Evolutionary conservation across 2,113 vertebrate genomes (phyloP), one percentile per base, ranked within the genome.

Genomic region (Pseudolaguvia tuberculata): DNA sequence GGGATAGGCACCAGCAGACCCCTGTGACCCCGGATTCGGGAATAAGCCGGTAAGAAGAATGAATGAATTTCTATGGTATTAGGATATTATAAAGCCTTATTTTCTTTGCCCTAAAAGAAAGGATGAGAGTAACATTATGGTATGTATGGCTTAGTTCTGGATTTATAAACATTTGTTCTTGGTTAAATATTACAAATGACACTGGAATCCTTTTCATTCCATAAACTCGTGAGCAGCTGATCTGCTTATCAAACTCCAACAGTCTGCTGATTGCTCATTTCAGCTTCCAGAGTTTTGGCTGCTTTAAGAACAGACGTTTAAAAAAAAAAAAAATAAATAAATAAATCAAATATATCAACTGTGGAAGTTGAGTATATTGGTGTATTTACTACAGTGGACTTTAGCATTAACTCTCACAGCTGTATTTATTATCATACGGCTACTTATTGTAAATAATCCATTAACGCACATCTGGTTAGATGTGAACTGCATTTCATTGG

Each of bases 181-280:
- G 52, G 47, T 45, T 65, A 68, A 58, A 67, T 39, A 71, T 51
- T 6, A 57, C 47, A 62, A 82, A 78, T 57, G 9, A 62, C 39
- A 63, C 45, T 27, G 17, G 13, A 61, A 52, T 62, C 42, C 67
- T 62, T 69, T 52, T 73, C 59, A 78, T 72, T 61, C 57, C 17
- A 42, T 75, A 77, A 82, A 75, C 74, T 56, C n/a, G 77, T 47
- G 51, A 79, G 57, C 23, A 48, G 76, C 66, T 77, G 73, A 79
- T 75, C 68, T 67, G 59, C 55, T 67, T 52, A 68, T 55, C 42
- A 52, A 75, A 79, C 66, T 63, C 50, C 31, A 45, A 51, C 39
- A 25, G 67, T 21, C 45, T 17, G 59, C 11, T 42, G 4, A 10
- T n/a, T 10, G 59, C 42, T n/a, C 12, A 42, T 42, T 62, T 21